Conservation (phyloP, 2,888 invertebrate species). For the Dicyrtoma fusca region DNA sequence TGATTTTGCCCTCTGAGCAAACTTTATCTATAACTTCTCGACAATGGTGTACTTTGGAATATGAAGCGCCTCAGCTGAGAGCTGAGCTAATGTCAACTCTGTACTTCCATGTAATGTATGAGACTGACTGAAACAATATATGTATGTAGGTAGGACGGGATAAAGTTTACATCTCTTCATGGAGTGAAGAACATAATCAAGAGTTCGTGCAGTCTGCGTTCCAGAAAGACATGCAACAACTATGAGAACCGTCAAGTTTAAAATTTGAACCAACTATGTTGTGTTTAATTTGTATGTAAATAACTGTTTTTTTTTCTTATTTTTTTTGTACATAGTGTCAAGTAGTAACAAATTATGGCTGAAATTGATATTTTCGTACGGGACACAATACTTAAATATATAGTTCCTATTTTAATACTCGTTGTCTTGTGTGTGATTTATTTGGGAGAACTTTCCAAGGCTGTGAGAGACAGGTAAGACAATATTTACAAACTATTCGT, state of each 20-base stretch:
- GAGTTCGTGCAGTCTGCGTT: too few species aligned
- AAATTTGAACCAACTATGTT: neutral
- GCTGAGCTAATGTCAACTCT: slow-evolving; percentile 15
- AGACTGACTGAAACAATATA: too few species aligned
- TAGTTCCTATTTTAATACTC: slow-evolving; percentile 42
- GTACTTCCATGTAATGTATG: neutral
- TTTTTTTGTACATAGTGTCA: too few species aligned
- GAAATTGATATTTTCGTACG: slow-evolving; percentile 47
- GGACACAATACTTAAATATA: slow-evolving; percentile 49
- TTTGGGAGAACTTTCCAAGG: slow-evolving; percentile 44
- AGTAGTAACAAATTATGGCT: slow-evolving; percentile 41
- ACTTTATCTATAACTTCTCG: slow-evolving; percentile 9
- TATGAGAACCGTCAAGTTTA: neutral
- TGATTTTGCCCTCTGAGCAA: slow-evolving; percentile 11
- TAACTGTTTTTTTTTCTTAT: neutral
- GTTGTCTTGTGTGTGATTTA: slow-evolving; percentile 37
- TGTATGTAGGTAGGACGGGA: too few species aligned
- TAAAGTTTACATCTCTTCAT: too few species aligned
- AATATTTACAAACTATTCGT: neutral
- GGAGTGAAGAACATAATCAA: too few species aligned
- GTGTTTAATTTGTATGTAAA: neutral
- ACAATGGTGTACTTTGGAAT: neutral
- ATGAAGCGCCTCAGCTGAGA: neutral
- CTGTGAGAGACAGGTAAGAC: slow-evolving; percentile 46
- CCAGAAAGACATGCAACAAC: too few species aligned